Base-by-base conservation (phyloP, 1,140 invertebrate genomes). In the Lordiphosa clarofinis region DNA sequence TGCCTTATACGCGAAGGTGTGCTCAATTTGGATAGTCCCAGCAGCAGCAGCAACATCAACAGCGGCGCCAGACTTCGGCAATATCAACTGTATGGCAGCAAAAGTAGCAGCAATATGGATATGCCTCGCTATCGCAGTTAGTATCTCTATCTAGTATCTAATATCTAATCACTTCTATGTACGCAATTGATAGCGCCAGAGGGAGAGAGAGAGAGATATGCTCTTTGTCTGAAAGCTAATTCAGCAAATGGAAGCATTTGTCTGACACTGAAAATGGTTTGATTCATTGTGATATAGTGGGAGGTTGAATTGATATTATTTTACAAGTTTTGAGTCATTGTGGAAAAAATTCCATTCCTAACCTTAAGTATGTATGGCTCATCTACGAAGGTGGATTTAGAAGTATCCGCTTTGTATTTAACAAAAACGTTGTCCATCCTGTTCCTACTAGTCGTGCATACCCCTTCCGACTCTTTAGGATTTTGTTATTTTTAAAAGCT, bases 1-100 rank as follows among this genome's bases (percentile, higher is more conserved):
- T 88, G 86, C 38, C 42, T 88, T 2, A 88, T 88, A 53, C 79
- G 86, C 13, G 86, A 88, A 67, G 86, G 86, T 59, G 86, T 88
- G 13, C 74, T 88, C 36, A 86, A 88, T 72, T 62, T 87, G 57
- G 86, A 87, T 61, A 71, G 56, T 11, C 67, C 57, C 33, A 56
- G 36, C 10, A 46, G 55, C 21, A 31, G n/a, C n/a, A n/a, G n/a
- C n/a, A n/a, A n/a, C n/a, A n/a, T n/a, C 62, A 36, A 9, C 49
- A 35, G n/a, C 31, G 12, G 57, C 21, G 55, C 48, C 31, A 60
- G 42, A 6, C 70, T 57, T 39, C 61, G 56, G 4, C 60, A 75
- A 10, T 84, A 73, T 40, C 70, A 67, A 13, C 53, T 79, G 36
- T 53, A 82, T 35, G 44, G 46, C 13, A 82, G 73, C 64, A 82